Conservation (phyloP, 1,140 invertebrate species). For the Brachionus koreanus region DNA sequence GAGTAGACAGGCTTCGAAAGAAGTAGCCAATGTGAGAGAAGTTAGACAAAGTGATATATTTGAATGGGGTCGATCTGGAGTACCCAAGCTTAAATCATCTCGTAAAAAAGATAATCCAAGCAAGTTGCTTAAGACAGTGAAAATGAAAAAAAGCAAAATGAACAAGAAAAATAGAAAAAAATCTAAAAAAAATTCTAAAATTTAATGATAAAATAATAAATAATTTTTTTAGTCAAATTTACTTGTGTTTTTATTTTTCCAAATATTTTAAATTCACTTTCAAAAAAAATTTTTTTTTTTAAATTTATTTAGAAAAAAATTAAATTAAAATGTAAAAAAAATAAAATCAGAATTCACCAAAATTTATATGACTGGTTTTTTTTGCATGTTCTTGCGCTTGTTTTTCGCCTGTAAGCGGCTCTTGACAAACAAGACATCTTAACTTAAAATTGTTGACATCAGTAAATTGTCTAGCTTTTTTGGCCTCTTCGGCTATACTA, state of each 20-base stretch:
- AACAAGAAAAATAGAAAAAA: background rate
- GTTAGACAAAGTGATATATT: background rate
- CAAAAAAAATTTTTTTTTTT: background rate
- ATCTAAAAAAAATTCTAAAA: background rate
- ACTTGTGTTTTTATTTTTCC: background rate
- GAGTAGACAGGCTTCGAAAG: background rate
- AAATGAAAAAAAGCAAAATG: background rate
- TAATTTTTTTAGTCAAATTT: too few species aligned
- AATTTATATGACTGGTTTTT: slow-evolving; percentile 75
- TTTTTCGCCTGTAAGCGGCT: slow-evolving; percentile 69
- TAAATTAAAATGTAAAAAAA: background rate
- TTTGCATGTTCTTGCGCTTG: slow-evolving; percentile 79
- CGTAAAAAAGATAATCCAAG: background rate
- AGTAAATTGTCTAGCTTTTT: slow-evolving; percentile 79
- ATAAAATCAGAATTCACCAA: slow-evolving; percentile 66
- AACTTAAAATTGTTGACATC: slow-evolving; percentile 80
- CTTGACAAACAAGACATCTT: slow-evolving; percentile 73
- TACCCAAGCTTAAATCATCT: background rate
- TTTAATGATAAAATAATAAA: too few species aligned
- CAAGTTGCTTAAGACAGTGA: background rate
- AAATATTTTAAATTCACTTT: background rate
- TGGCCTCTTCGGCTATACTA: slow-evolving; percentile 77
- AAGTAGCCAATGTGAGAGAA: background rate
- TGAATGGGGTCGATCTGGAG: background rate
- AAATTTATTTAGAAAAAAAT: background rate